Evolutionary conservation across 1,140 invertebrate genomes (phyloP).

Genomic region (Drosophila pruinosa): DNA sequence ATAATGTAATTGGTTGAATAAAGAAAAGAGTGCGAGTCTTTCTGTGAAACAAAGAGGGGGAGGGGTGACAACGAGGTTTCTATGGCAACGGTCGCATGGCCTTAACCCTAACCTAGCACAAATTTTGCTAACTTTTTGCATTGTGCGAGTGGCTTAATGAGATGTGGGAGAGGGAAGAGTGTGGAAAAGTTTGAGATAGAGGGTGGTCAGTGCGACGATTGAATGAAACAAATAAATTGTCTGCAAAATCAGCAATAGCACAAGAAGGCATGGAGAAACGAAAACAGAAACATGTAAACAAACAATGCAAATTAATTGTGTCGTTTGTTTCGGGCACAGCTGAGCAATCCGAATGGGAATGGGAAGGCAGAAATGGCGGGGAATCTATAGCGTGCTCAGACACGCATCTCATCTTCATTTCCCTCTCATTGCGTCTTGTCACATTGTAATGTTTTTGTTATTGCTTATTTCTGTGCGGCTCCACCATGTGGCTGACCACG

Average conservation of each 20-base stretch:
- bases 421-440: neutral
- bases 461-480: slow-evolving; percentile 28
- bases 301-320: slow-evolving; percentile 41
- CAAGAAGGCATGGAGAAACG: neutral
- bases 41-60: neutral
- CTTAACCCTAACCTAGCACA: slow-evolving; percentile 77
- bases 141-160: neutral
- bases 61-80: neutral
- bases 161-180: neutral
- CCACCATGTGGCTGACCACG: slow-evolving; percentile 45
- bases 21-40: neutral
- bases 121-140: slow-evolving; percentile 22
- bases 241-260: neutral
- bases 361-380: neutral
- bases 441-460: slow-evolving; percentile 43
- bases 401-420: neutral
- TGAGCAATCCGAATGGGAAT: slow-evolving; percentile 5
- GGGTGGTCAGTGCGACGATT: neutral
- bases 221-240: neutral
- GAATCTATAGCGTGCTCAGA: neutral
- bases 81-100: slow-evolving; percentile 47
- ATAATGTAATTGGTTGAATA: neutral
- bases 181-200: neutral
- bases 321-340: slow-evolving; percentile 5
- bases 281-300: slow-evolving; percentile 26